A percentile compares a stretch with the other conserved stretches of the same genome.
These are phyloP conservation scores for Blennius ocellaris DNA, from an alignment of 2,113 vertebrate genomes.

Conservation along the genomic window DNA sequence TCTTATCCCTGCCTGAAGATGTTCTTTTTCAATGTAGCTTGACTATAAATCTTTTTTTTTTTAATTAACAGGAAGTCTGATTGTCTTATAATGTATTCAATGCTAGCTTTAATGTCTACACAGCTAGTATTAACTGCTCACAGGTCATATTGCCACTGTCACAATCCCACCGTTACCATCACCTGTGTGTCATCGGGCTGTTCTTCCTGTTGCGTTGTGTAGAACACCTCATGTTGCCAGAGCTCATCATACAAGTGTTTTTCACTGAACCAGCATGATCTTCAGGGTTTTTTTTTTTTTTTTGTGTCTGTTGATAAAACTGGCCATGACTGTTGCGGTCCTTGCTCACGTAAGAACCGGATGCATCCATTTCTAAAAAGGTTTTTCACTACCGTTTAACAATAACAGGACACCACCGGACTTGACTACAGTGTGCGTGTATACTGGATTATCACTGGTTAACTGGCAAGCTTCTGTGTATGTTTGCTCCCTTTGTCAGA, in stretches of 20 bases:
- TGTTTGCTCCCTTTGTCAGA: conserved; percentile 77
- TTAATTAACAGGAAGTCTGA: conserved; percentile 14
- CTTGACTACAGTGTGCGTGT: conserved; percentile 4
- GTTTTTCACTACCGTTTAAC: neutral
- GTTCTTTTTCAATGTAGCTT: conserved; percentile 20
- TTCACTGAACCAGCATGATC: conserved; percentile 62
- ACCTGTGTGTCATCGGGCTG: conserved; percentile 69
- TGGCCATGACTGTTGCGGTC: conserved; percentile 35
- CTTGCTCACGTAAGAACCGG: conserved; percentile 3
- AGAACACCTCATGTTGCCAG: conserved; percentile 62
- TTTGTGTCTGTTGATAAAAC: conserved; percentile 14
- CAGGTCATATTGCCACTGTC: conserved; percentile 42
- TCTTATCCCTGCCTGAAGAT: conserved; percentile 44
- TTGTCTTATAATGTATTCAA: neutral
- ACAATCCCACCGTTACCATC: conserved; percentile 56
- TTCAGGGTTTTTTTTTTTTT: conserved; percentile 22
- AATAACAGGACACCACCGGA: neutral
- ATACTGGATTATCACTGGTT: conserved; percentile 10
- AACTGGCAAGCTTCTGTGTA: conserved; percentile 40
- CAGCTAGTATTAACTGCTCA: conserved; percentile 24
- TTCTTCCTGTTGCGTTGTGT: conserved; percentile 51
- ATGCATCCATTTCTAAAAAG: conserved; percentile 12
- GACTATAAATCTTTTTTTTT: neutral
- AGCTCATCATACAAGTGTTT: conserved; percentile 52
- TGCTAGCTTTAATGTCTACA: conserved; percentile 19